These are phyloP conservation scores for Tapirus terrestris DNA, from an alignment of 2,113 vertebrate species.

Conservation along the genomic window DNA sequence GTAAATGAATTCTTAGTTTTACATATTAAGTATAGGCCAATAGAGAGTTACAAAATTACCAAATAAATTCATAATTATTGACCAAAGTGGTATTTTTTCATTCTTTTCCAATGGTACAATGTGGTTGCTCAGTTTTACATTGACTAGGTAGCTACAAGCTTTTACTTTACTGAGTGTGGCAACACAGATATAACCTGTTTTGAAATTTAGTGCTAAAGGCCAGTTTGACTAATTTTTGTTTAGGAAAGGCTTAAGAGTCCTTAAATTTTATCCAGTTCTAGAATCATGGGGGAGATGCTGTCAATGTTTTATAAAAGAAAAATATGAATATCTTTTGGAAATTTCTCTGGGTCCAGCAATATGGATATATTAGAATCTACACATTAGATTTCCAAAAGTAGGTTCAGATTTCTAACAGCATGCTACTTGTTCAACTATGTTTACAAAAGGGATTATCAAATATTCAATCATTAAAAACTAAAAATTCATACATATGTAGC, in stretches of 20 bases:
- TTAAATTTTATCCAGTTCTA: background rate
- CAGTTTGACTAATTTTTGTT: background rate
- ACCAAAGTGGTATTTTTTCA: background rate
- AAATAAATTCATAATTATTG: constrained; percentile 35
- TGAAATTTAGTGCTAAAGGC: background rate
- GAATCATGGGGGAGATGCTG: background rate
- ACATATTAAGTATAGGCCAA: background rate
- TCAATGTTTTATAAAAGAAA: background rate
- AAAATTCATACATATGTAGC: background rate
- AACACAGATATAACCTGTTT: background rate
- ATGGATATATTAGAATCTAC: background rate
- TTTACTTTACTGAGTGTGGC: background rate
- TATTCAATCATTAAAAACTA: background rate
- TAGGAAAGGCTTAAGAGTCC: background rate
- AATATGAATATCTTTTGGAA: background rate
- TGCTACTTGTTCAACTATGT: background rate
- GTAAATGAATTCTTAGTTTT: constrained; percentile 3
- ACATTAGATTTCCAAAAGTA: background rate
- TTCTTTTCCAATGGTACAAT: background rate
- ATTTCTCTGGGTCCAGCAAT: background rate
- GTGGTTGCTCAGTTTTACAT: background rate
- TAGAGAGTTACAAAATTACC: constrained; percentile 21
- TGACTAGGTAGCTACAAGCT: background rate
- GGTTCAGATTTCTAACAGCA: background rate
- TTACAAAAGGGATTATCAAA: background rate